Percentiles rank a stretch among this genome's conserved stretches.
These are phyloP conservation scores for Erythrolamprus reginae DNA, from an alignment of 2,113 vertebrate genomes.

Conservation along the genomic window DNA sequence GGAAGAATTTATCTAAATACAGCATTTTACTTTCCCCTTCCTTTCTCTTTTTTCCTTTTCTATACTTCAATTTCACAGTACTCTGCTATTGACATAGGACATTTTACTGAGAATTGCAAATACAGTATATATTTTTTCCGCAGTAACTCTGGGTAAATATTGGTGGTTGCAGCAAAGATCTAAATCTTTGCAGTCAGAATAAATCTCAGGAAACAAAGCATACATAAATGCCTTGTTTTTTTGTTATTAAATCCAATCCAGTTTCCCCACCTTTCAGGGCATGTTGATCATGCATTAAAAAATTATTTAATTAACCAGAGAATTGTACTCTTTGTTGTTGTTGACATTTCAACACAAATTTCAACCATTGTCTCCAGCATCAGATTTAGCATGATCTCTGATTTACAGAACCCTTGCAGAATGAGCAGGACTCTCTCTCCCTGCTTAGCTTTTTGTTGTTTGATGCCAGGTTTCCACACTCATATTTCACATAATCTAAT, in stretches of 20 bases:
- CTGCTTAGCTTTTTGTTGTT: background rate
- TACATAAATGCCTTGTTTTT: background rate
- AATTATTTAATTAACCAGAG: background rate
- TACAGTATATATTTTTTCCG: background rate
- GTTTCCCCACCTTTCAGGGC: background rate
- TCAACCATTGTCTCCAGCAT: background rate
- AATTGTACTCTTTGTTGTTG: background rate
- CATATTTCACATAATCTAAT: background rate
- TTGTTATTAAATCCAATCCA: background rate
- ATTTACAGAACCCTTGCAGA: background rate
- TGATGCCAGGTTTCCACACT: background rate
- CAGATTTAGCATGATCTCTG: background rate
- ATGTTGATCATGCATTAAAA: background rate
- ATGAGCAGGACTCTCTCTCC: background rate
- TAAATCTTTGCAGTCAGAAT: background rate
- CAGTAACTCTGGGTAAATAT: background rate
- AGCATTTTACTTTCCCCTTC: background rate
- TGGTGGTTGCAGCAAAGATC: background rate
- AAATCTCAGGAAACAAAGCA: background rate
- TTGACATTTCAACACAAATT: background rate
- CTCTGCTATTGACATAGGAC: background rate
- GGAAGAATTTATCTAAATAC: background rate
- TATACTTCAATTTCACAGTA: background rate
- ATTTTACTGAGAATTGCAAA: background rate
- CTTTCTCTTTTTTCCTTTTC: background rate